Base-by-base conservation (phyloP, 1,140 invertebrate species). In the Parasteatoda tepidariorum region DNA sequence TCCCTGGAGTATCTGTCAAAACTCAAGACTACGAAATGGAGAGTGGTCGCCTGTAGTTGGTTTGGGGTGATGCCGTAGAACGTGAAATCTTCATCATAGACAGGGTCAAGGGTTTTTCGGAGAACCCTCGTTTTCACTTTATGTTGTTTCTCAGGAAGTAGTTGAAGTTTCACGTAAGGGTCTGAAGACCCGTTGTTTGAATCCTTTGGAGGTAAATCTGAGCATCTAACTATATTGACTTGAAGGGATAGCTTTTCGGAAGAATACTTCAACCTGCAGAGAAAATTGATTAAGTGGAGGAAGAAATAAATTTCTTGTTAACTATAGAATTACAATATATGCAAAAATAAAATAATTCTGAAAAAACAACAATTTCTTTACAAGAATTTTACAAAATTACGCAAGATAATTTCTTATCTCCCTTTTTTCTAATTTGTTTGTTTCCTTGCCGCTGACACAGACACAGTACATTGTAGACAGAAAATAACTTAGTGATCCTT, bases 1-100 rank as follows among this genome's bases (percentile, higher is more conserved):
- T 99, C 97, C 24, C 97, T 92, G 33, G 96, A 98, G 89, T 98
- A 99, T 88, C 97, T 93, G 90, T 99, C 98, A 89, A 98, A 99
- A 89, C 96, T 98, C 84, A 99, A 92, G 3, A 97, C 94, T 33
- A 97, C 95, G 88, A 98, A 97, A 89, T 98, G 96, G 24, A 98
- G 90, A 18, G 95, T 96, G 87, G 95, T 95, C 87, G 92, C 93
- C 89, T 95, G 90, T 3, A 98, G 90, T 88, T 97, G 95, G 86
- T 94, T 93, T 68, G 93, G 92, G 41, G 92, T 94, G 84, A 98
- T 93, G 34, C 96, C 96, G 87, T 97, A 98, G 91, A 98, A 98
- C 0, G 96, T 98, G 88, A 98, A 98, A 87, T 98, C 96, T 88
- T 98, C 97, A 87, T 98, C 96, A 89, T 98, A 98, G 7, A 97